These are phyloP conservation scores for Sarcophaga variegata DNA, from an alignment of 2,888 invertebrate genomes.

Conservation along the genomic window DNA sequence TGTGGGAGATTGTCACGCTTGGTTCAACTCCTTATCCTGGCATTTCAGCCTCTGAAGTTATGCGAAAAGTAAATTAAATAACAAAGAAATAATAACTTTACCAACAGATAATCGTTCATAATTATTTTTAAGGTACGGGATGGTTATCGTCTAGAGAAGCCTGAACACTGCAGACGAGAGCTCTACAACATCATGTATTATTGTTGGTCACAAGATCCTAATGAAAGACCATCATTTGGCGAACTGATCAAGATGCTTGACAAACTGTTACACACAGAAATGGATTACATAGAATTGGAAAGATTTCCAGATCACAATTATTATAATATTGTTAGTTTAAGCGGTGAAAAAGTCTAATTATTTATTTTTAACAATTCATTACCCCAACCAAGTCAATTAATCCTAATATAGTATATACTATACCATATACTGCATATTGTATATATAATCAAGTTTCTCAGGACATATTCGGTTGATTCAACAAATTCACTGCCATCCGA, in stretches of 20 bases:
- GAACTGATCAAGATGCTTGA: constrained; percentile 92
- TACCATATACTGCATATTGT: neutral
- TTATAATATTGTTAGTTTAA: constrained; percentile 92
- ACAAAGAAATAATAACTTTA: too few species aligned
- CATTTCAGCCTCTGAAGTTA: constrained; percentile 94
- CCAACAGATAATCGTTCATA: neutral
- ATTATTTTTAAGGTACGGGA: constrained; percentile 86
- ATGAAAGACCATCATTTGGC: constrained; percentile 91
- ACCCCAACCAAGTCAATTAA: neutral
- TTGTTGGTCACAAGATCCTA: constrained; percentile 95
- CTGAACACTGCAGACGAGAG: constrained; percentile 95
- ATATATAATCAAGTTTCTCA: constrained; percentile 10
- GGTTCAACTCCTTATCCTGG: constrained; percentile 98
- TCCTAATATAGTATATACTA: neutral
- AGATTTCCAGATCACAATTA: constrained; percentile 96
- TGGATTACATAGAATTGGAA: constrained; percentile 96
- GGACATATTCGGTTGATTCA: constrained; percentile 14
- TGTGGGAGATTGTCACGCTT: constrained; percentile 98
- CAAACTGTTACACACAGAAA: constrained; percentile 92
- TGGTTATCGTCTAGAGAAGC: constrained; percentile 94
- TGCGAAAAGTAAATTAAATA: constrained; percentile 87
- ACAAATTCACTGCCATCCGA: neutral
- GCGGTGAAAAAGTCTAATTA: constrained; percentile 87
- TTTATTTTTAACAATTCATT: neutral
- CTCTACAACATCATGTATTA: constrained; percentile 97